Evolutionary conservation across 2,113 vertebrate genomes (phyloP).

Genomic region (Apodemus sylvaticus): DNA sequence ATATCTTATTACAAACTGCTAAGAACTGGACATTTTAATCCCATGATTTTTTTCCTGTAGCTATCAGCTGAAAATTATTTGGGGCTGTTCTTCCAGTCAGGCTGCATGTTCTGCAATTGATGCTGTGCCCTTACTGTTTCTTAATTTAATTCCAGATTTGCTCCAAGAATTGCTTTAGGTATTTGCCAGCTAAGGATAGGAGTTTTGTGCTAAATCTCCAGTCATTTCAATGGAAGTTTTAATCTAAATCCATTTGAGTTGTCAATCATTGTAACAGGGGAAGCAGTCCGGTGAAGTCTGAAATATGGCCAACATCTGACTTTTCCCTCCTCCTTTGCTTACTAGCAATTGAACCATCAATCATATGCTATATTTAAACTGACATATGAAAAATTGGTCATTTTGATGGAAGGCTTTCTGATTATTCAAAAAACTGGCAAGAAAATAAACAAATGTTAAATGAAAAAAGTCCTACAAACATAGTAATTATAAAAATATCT

Average conservation of each 20-base stretch:
- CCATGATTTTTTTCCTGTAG: neutral
- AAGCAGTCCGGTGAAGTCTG: neutral
- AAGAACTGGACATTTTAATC: neutral
- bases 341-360: constrained; percentile 44
- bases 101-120: neutral
- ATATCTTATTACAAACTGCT: neutral
- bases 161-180: neutral
- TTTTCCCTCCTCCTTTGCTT: neutral
- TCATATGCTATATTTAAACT: constrained; percentile 40
- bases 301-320: neutral
- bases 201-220: neutral
- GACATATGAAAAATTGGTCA: constrained; percentile 40
- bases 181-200: neutral
- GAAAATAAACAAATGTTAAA: neutral
- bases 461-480: neutral
- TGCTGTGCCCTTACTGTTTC: neutral
- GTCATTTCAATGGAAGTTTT: constrained; percentile 38
- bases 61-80: neutral
- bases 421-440: neutral
- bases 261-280: constrained; percentile 12
- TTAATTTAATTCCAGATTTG: neutral
- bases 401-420: constrained; percentile 39
- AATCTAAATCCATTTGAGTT: constrained; percentile 51
- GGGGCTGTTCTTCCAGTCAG: neutral
- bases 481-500: neutral